phyloP scores from a whole-genome alignment of 2,113 vertebrate genomes.

The Petrocephalus zakoni region DNA sequence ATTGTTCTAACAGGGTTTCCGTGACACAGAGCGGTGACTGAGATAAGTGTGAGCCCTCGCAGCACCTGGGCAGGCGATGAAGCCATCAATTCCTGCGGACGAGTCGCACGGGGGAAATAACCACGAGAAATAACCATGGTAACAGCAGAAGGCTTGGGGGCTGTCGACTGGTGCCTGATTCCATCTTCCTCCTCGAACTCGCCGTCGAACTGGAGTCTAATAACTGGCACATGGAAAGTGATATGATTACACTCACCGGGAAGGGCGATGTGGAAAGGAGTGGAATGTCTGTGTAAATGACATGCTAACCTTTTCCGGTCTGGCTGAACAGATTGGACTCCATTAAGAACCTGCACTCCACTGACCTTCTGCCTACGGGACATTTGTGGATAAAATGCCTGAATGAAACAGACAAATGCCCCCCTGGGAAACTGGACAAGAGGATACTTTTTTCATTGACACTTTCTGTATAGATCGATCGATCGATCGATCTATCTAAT shows the following conservation, averaged over 20 bases:
- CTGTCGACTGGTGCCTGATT: not conserved
- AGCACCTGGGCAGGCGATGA: not conserved
- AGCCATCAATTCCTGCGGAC: not conserved
- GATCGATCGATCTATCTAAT: not conserved
- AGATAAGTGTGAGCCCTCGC: too few relatives aligned
- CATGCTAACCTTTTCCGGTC: not conserved
- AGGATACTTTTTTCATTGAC: not conserved
- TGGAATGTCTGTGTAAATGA: not conserved
- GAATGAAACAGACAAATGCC: not conserved
- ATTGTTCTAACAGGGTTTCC: not conserved
- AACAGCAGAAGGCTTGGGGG: not conserved
- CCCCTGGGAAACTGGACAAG: not conserved
- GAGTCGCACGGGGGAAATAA: not conserved
- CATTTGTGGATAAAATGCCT: not conserved
- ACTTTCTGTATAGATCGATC: not conserved
- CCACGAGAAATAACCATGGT: conserved; percentile 1
- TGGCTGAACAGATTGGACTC: not conserved
- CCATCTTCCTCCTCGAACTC: not conserved
- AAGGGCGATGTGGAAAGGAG: not conserved
- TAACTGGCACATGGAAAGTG: not conserved
- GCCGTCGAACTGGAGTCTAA: not conserved
- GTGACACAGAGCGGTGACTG: not conserved
- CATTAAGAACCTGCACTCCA: not conserved
- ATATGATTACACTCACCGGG: not conserved
- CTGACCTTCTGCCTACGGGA: not conserved